Base-by-base conservation (phyloP, 2,113 vertebrate genomes). In the Gobio gobio region DNA sequence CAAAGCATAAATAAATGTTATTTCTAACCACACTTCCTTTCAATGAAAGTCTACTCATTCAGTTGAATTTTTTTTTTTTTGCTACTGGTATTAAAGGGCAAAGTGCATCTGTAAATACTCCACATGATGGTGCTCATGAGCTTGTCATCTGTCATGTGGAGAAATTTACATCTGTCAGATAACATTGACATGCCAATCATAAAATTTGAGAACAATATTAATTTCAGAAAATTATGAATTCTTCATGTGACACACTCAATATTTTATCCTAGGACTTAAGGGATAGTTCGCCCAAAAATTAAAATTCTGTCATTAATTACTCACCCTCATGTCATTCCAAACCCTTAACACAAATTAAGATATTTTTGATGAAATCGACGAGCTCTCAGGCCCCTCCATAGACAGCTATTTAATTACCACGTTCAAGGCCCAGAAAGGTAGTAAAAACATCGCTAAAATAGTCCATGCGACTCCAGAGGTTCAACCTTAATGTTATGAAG, bases 1-100 rank as follows among this genome's bases (percentile, higher is more conserved):
- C 75, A 78, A 40, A 59, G 33, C 20, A 58, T 54, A 78, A 78
- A 78, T 58, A 59, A 77, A 78, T 78, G 70, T 74, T 74, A 74
- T 74, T 74, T 74, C 75, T 2, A 59, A 40, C 29, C 29, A 78
- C 29, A 78, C 29, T 79, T 79, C 36, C 56, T 61, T 61, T 63
- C 33, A 79, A 59, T 78, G 7, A 63, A 61, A 16, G 13, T 61
- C 56, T 24, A 26, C 56, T 45, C 29, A 36, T 73, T 73, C 70
- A 47, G 70, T 45, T 45, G 10, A n/a, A n/a, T n/a, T n/a, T n/a
- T n/a, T n/a, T n/a, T n/a, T n/a, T n/a, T n/a, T 18, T 61, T 51
- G 51, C 26, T 51, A 20, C 22, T 76, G 78, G 77, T 51, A 10
- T 36, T 13, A 72, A 54, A 83, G n/a, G 40, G 61, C 51, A 47